These are phyloP conservation scores for Iphiclides podalirius DNA, from an alignment of 2,888 invertebrate species.

Conservation along the genomic window DNA sequence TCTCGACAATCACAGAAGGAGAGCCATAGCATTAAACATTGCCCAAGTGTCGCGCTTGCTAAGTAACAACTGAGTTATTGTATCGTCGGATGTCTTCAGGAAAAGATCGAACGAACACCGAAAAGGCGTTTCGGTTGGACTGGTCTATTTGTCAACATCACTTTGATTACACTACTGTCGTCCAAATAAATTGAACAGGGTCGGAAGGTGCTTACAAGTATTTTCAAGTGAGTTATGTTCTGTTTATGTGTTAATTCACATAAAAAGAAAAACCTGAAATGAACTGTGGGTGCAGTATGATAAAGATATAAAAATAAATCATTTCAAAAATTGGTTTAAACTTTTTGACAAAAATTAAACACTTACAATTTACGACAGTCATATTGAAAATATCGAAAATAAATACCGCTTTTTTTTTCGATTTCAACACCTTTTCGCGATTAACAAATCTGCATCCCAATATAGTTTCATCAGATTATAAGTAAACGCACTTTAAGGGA, in stretches of 20 bases:
- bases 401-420: no score
- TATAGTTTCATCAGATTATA: no score
- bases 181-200: conserved; percentile 64
- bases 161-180: conserved; percentile 41
- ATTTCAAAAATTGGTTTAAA: no score
- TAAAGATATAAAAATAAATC: background rate
- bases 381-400: no score
- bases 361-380: no score
- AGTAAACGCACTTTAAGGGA: no score
- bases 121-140: conserved; percentile 61
- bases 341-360: no score
- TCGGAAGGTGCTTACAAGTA: conserved; percentile 45
- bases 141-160: conserved; percentile 75
- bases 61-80: conserved; percentile 55
- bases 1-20: no score
- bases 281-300: background rate
- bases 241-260: conserved; percentile 10
- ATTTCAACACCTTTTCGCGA: no score
- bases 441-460: no score
- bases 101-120: conserved; percentile 64
- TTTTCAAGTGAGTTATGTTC: conserved; percentile 17
- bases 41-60: no score
- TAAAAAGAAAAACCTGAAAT: background rate
- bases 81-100: conserved; percentile 49
- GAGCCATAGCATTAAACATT: no score